Conservation (phyloP, 2,888 invertebrate genomes). For the Magallana nippona region DNA sequence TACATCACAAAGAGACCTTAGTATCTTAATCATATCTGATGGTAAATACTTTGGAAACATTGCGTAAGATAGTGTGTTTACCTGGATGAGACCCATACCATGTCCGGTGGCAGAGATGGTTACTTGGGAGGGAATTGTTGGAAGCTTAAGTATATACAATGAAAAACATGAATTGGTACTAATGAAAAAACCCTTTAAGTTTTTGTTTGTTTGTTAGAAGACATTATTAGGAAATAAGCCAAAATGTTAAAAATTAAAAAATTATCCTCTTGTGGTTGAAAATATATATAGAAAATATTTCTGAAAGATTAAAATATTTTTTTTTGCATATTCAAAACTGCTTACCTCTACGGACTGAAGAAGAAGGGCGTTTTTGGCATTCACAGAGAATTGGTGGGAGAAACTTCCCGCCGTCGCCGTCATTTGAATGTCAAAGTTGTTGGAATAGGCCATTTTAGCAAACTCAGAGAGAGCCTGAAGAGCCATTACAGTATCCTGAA, state of each 20-base stretch:
- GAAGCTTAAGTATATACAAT: not conserved
- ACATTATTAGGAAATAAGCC: too few species aligned
- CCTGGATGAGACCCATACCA: constrained; percentile 72
- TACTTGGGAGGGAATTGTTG: constrained; percentile 59
- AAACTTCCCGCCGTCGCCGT: constrained; percentile 59
- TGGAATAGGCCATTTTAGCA: constrained; percentile 70
- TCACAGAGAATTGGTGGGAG: constrained; percentile 67
- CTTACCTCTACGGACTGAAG: constrained; percentile 75
- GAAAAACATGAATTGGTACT: too few species aligned
- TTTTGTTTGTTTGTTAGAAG: too few species aligned
- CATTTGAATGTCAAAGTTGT: constrained; percentile 66
- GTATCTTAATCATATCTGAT: not conserved
- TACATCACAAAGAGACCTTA: constrained; percentile 43
- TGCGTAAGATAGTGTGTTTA: constrained; percentile 48
- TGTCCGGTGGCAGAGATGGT: constrained; percentile 69
- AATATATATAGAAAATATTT: too few species aligned
- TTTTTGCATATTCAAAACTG: too few species aligned
- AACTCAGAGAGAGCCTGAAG: constrained; percentile 79
- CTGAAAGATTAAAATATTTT: too few species aligned
- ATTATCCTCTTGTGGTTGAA: too few species aligned
- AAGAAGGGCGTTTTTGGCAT: constrained; percentile 74
- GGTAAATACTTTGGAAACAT: not conserved
- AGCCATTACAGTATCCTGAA: constrained; percentile 79
- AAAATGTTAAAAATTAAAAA: too few species aligned
- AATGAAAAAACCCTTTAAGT: too few species aligned